phyloP scores from a whole-genome alignment of 2,113 vertebrate genomes.

The Bostrychus sinensis region DNA sequence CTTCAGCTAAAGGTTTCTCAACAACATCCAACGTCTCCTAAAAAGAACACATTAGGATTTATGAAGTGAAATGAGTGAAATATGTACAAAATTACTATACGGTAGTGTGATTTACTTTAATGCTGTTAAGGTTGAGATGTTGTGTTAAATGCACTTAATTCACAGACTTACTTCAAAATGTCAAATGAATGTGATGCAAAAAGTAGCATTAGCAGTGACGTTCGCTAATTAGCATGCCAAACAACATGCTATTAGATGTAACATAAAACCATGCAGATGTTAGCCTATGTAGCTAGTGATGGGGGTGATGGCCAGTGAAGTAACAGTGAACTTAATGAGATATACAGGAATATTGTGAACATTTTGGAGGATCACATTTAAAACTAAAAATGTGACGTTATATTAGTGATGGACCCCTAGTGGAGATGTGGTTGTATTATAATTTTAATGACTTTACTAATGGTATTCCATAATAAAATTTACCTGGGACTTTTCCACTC shows the following conservation, averaged over 20 bases:
- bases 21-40: slow-evolving; percentile 13
- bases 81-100: background rate
- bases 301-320: background rate
- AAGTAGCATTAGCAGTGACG: background rate
- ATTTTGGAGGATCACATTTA: background rate
- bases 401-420: background rate
- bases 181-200: background rate
- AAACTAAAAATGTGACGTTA: background rate
- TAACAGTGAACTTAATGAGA: background rate
- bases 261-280: background rate
- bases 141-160: background rate
- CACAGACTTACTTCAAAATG: background rate
- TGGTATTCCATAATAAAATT: background rate
- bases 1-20: slow-evolving; percentile 4
- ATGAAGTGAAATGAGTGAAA: slow-evolving; percentile 3
- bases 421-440: background rate
- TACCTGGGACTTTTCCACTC: slow-evolving; percentile 26
- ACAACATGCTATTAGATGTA: background rate
- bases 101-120: background rate
- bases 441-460: background rate
- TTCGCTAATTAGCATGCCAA: background rate
- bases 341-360: background rate
- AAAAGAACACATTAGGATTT: background rate
- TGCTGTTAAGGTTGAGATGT: background rate
- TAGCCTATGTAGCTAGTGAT: background rate